phyloP scores from a whole-genome alignment of 2,113 vertebrate species.

The Brachypteracias leptosomus region DNA sequence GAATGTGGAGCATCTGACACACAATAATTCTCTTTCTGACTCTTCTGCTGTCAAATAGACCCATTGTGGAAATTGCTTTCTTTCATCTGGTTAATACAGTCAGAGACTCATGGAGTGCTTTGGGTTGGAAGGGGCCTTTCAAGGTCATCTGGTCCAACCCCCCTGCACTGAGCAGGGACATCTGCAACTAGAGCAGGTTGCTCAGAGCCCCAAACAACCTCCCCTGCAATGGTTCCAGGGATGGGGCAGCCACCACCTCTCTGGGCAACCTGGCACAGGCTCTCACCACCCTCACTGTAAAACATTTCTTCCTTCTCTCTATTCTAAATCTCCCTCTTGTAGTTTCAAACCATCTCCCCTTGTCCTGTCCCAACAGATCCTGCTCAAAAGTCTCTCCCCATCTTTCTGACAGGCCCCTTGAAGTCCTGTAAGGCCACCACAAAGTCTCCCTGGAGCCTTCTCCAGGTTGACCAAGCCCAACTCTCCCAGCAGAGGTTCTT shows the following conservation, averaged over 20 bases:
- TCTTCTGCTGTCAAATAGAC: not conserved
- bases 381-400: not conserved
- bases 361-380: not conserved
- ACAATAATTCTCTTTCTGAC: not conserved
- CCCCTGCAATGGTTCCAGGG: not conserved
- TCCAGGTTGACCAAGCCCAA: not conserved
- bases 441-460: not conserved
- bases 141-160: not conserved
- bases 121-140: not conserved
- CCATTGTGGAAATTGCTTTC: not conserved
- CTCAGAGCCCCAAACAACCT: not conserved
- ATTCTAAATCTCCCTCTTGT: too few relatives aligned
- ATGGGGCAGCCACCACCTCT: not conserved
- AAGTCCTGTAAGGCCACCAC: not conserved
- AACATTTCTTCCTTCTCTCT: too few relatives aligned
- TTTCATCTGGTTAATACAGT: not conserved
- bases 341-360: too few relatives aligned
- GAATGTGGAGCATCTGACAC: not conserved
- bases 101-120: not conserved
- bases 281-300: not conserved
- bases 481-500: not conserved
- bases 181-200: not conserved
- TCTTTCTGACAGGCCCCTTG: not conserved
- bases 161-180: not conserved
- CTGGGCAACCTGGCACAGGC: not conserved